Percentiles rank a stretch among this genome's conserved stretches.
These are phyloP conservation scores for Eulacestoma nigropectus DNA, from an alignment of 2,113 vertebrate genomes.

Conservation along the genomic window DNA sequence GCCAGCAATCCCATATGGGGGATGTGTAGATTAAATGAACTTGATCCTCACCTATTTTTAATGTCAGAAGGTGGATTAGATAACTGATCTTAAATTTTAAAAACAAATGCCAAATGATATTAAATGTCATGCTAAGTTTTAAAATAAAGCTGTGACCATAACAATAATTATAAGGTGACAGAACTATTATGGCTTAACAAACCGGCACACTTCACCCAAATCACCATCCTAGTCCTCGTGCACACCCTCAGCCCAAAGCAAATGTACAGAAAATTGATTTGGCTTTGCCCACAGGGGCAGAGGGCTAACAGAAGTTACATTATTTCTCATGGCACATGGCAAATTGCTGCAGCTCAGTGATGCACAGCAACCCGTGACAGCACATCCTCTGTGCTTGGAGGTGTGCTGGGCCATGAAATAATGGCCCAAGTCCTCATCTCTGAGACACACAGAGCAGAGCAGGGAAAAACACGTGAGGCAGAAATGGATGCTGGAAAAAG, in stretches of 20 bases:
- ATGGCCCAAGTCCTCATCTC: not conserved
- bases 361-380: not conserved
- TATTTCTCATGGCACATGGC: not conserved
- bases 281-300: not conserved
- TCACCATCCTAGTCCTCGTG: fast-evolving
- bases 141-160: not conserved
- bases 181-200: not conserved
- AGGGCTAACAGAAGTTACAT: not conserved
- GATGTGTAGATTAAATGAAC: not conserved
- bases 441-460: not conserved
- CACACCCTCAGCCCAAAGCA: not conserved
- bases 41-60: not conserved
- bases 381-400: not conserved
- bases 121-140: not conserved
- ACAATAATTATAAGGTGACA: not conserved
- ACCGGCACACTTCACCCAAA: not conserved
- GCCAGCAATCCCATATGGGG: not conserved
- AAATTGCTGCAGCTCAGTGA: not conserved
- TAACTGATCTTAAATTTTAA: not conserved
- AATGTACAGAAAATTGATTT: not conserved
- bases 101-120: not conserved
- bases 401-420: not conserved
- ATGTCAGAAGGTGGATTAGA: not conserved
- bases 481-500: not conserved
- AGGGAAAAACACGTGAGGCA: not conserved